phyloP scores from a whole-genome alignment of 2,888 invertebrate genomes.

The Euzetes globulus region DNA sequence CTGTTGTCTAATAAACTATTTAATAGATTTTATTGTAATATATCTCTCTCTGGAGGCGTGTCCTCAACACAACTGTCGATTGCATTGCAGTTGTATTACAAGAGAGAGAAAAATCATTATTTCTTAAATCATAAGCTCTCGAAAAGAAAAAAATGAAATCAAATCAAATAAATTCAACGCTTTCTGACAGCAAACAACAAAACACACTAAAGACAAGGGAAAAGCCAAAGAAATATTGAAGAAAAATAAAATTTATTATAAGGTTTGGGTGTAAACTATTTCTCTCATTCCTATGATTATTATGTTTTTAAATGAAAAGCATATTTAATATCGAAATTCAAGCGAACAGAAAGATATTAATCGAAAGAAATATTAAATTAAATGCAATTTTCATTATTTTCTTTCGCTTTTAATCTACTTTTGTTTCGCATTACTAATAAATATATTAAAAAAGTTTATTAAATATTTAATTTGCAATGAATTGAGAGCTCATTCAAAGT shows the following conservation, averaged over 20 bases:
- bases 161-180: background rate
- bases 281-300: background rate
- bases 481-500: background rate
- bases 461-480: background rate
- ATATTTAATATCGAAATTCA: background rate
- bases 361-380: no score
- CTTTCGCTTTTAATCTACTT: background rate
- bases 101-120: background rate
- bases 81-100: background rate
- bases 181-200: background rate
- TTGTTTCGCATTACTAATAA: background rate
- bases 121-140: background rate
- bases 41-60: background rate
- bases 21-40: slow-evolving; percentile 10
- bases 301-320: background rate
- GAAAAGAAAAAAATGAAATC: background rate
- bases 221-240: background rate
- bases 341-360: background rate
- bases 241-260: background rate
- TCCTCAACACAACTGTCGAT: background rate
- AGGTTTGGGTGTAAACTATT: slow-evolving; percentile 7
- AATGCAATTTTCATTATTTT: background rate
- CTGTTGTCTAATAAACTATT: slow-evolving; percentile 1
- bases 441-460: background rate
- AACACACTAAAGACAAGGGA: background rate